Evolutionary conservation across 30 jellyfish, hydroid and myxozoan species (phyloP), one percentile per base, ranked within the genome.

Genomic region (Aurelia aurita complex sp. Pacific): DNA sequence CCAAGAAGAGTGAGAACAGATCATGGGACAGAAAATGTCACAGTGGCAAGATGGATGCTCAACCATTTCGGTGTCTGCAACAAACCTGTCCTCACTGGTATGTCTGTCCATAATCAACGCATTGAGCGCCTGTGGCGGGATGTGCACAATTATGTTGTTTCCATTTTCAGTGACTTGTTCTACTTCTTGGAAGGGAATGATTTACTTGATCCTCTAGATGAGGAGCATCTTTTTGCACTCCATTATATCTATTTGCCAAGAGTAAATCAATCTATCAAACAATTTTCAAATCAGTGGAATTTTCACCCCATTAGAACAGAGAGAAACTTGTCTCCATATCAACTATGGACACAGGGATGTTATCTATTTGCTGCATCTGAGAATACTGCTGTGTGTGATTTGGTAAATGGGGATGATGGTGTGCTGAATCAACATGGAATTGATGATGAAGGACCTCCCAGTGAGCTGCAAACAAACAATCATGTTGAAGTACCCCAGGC

Each of bases 91-190:
- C 19, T 79, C 61, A 62, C 84, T 16, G 40, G 89, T 14, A 23
- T n/a, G 46, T 64, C 79, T 3, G 79, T 69, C 57, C 79, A 69
- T 69, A 69, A 69, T 69, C 79, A 69, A 70, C 52, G 69, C 32
- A 79, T 79, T 14, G 81, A 79, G 66, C 62, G 81, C 19, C 81
- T 79, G 43, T 79, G 89, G 89, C 14, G 63, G 38, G 89, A 79
- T 42, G 62, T 79, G 64, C 54, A 36, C 14, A 32, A 40, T 32
- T 18, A 79, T 15, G 66, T 57, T 40, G 89, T 61, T 53, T 6
- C 80, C 11, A 18, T 32, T 36, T 77, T 77, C 60, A 77, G 36
- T n/a, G 81, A 61, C n/a, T 53, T 77, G 51, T 77, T 52, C 69
- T 66, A 55, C 6, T 66, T 16, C 80, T 36, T 79, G 60, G 64